Evolutionary conservation across 2,888 invertebrate species (phyloP).

Genomic region (Axea sp.): DNA sequence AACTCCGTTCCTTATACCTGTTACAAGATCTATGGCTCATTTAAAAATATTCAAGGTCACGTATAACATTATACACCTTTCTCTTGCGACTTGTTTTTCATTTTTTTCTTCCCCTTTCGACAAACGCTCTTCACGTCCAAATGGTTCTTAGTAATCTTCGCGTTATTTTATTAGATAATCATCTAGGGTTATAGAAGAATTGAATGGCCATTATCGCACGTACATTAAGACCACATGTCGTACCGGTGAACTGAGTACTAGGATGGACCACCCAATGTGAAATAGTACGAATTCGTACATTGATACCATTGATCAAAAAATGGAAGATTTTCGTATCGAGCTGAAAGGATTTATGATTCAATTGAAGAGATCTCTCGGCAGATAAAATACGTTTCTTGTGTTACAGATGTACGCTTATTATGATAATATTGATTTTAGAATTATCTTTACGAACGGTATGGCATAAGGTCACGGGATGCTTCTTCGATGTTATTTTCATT

Average conservation of each 20-base stretch:
- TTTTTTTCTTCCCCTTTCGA: conserved; percentile 54
- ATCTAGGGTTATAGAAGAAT: conserved; percentile 43
- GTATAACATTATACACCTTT: conserved; percentile 57
- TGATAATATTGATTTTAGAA: no score
- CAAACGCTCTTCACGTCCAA: conserved; percentile 25
- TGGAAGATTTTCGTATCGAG: no score
- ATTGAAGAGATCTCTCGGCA: no score
- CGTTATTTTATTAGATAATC: conserved; percentile 52
- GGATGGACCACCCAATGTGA: conserved; percentile 54
- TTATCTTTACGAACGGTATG: no score
- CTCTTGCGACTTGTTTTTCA: conserved; percentile 50
- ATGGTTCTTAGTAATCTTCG: conserved; percentile 38
- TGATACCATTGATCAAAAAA: conserved; percentile 7
- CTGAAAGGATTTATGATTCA: no score
- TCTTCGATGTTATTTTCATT: no score
- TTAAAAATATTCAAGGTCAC: conserved; percentile 61
- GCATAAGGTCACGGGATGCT: no score
- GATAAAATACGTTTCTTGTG: no score
- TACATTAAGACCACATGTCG: conserved; percentile 48
- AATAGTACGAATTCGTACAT: conserved; percentile 11
- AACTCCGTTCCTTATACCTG: conserved; percentile 48
- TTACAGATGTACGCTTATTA: no score
- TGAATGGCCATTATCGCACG: conserved; percentile 45
- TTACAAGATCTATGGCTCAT: conserved; percentile 59
- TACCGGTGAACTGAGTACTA: conserved; percentile 30